Base-by-base conservation (phyloP, 2,113 vertebrate genomes). In the Anthoscopus minutus region DNA sequence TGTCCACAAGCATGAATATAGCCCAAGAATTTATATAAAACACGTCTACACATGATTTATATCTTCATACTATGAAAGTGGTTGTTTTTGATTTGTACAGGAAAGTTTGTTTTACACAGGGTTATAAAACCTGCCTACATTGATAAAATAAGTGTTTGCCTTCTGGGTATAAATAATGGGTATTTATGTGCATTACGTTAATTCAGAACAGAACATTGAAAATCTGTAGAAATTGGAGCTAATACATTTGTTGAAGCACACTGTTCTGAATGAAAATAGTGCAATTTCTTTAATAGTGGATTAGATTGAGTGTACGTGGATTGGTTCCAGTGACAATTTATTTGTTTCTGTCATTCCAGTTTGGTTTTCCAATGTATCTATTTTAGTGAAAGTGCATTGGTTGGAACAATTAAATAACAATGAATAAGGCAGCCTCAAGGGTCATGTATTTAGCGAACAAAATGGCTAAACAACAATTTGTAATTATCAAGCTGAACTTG, bases 331-430 rank as follows among this genome's bases (percentile, higher is more conserved):
- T 80, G 58, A 74, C 72, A 89, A 71, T 92, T 95, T 92, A 77
- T 95, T 96, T 90, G 70, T 83, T 92, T 96, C 74, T 91, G 51
- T 92, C 83, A 86, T 84, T 86, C 62, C 72, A 81, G 64, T 35
- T 95, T 82, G 57, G 37, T 89, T 96, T 92, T 57, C 69, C 74
- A 91, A 67, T 93, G 78, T 80, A 72, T 84, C 73, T 94, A 64
- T 93, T 97, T 95, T 72, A 94, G 73, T 88, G 76, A 65, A 94
- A 92, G 28, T 51, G 56, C 83, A 78, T 56, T 95, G 91, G 44
- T 84, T 88, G 50, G 57, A 92, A 83, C 92, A 94, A 95, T 96
- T 96, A 87, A 96, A 64, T 92, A 88, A 91, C 80, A 95, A 96
- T 72, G 56, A 96, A 83, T 67, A 91, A 81, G n/a, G 31, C 74